Percentiles rank a stretch among this genome's conserved stretches.
Conservation (phyloP, 2,113 vertebrate genomes). For the Rhinolophus sinicus region DNA sequence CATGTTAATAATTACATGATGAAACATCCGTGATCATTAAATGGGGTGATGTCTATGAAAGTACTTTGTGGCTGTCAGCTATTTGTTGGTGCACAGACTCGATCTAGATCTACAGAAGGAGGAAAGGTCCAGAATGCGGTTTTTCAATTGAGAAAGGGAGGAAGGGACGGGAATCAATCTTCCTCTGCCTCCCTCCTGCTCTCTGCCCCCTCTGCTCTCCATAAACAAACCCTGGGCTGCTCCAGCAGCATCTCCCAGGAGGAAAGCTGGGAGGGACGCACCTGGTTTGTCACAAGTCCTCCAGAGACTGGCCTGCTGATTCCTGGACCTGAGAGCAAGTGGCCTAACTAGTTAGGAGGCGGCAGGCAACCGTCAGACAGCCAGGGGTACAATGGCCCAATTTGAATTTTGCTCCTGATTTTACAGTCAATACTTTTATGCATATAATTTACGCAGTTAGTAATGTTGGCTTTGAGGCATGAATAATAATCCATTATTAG, state of each 20-base stretch:
- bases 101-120: fast-evolving
- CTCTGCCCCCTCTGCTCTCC: no score
- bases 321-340: neutral
- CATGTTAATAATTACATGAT: fast-evolving
- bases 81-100: neutral
- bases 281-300: no score
- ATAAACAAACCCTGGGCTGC: neutral
- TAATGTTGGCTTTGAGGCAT: neutral
- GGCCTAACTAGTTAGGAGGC: no score
- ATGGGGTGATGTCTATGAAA: fast-evolving
- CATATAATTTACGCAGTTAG: neutral
- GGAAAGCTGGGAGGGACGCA: no score
- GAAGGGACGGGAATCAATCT: no score
- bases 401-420: neutral
- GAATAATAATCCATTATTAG: neutral
- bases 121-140: no score
- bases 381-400: fast-evolving
- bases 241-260: no score
- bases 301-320: no score
- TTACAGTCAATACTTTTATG: neutral
- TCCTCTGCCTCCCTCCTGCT: fast-evolving
- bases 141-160: neutral
- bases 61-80: fast-evolving
- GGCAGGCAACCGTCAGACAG: neutral
- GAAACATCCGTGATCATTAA: fast-evolving